phyloP scores from a whole-genome alignment of 2,888 invertebrate genomes.

The Chrysopilus asiliformis region DNA sequence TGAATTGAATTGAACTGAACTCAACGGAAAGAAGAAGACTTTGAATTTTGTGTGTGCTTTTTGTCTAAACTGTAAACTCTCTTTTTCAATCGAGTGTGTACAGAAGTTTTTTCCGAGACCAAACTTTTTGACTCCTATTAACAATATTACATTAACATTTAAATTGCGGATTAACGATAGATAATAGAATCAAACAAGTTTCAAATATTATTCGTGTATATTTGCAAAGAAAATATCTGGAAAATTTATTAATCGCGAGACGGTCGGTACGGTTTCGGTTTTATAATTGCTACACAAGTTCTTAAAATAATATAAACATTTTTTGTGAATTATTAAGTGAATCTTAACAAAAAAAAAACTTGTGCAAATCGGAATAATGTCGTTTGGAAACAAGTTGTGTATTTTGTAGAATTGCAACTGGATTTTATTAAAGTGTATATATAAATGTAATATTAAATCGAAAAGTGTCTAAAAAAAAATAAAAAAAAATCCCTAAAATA shows the following conservation, averaged over 20 bases:
- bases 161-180: neutral
- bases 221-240: constrained; percentile 8
- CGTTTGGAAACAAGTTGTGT: no score
- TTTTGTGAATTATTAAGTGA: no score
- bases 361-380: no score
- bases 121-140: neutral
- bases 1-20: no score
- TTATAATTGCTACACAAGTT: no score
- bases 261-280: constrained; percentile 4
- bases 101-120: neutral
- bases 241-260: constrained; percentile 5
- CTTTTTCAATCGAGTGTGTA: neutral
- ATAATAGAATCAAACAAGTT: neutral
- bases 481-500: no score
- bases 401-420: no score
- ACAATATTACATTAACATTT: neutral
- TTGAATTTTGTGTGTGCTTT: constrained; percentile 11
- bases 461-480: no score
- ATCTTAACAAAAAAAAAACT: no score
- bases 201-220: constrained; percentile 2
- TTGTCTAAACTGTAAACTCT: neutral
- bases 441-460: no score
- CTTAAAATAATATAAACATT: no score
- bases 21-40: constrained; percentile 9
- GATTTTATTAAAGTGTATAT: no score